Percentiles rank a stretch among this genome's conserved stretches.
phyloP scores from a whole-genome alignment of 2,797 vertebrate species.

The Megalops cyprinoides region DNA sequence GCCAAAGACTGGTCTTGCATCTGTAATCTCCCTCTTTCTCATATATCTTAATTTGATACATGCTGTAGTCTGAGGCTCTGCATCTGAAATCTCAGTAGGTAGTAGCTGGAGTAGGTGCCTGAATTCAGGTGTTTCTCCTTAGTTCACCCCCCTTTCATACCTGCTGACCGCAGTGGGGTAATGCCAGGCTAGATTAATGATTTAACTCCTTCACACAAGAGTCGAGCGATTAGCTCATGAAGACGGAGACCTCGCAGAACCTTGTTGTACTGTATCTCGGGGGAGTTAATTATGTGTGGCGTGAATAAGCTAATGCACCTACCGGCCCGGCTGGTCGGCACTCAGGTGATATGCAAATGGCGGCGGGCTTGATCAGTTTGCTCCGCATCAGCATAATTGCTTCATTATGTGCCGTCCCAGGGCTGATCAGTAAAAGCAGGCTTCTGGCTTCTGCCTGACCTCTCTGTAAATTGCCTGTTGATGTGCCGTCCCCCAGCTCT shows the following conservation, averaged over 20 bases:
- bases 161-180: not conserved
- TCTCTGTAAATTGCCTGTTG: constrained; percentile 23
- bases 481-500: not conserved
- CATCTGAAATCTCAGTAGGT: not conserved
- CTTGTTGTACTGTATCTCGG: constrained; percentile 3
- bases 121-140: not conserved
- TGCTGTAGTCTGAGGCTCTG: not conserved
- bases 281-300: constrained; percentile 1
- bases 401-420: constrained; percentile 10
- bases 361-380: constrained; percentile 5
- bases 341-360: constrained; percentile 20
- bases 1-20: not conserved
- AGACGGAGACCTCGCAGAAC: not conserved
- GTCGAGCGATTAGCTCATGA: not conserved
- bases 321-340: not conserved
- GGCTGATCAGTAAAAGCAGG: constrained; percentile 8
- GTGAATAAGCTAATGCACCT: constrained; percentile 16
- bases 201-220: constrained; percentile 8
- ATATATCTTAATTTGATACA: not conserved
- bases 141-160: not conserved
- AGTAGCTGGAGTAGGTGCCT: not conserved
- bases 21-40: no score
- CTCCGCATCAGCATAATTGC: constrained; percentile 4
- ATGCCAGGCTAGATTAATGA: not conserved
- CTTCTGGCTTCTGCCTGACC: constrained; percentile 2